These are phyloP conservation scores for Laothoe populi DNA, from an alignment of 2,888 invertebrate species.

Conservation along the genomic window DNA sequence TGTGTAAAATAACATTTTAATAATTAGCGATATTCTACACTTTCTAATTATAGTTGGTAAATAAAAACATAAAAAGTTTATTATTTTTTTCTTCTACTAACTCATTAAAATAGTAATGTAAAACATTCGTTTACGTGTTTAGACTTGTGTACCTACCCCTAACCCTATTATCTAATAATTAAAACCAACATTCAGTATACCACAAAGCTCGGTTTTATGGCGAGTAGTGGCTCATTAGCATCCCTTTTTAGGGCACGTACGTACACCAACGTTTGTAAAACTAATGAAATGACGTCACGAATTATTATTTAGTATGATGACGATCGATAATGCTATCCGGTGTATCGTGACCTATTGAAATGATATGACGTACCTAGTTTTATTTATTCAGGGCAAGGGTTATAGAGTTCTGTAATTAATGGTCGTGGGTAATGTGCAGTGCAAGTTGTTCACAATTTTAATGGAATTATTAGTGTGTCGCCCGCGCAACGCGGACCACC, in stretches of 20 bases:
- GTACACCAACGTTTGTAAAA: conserved; percentile 56
- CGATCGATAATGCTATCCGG: conserved; percentile 63
- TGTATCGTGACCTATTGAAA: conserved; percentile 52
- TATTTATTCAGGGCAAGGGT: conserved; percentile 34
- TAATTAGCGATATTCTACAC: too few relatives aligned
- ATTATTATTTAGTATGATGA: conserved; percentile 63
- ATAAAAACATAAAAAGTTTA: too few relatives aligned
- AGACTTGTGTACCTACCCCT: neutral
- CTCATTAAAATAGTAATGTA: too few relatives aligned
- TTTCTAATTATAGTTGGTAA: too few relatives aligned
- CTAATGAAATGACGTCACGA: conserved; percentile 64
- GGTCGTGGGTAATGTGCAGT: conserved; percentile 15
- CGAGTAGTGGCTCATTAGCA: conserved; percentile 55
- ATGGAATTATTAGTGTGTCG: conserved; percentile 44
- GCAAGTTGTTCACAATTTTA: conserved; percentile 29
- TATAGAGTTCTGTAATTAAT: conserved; percentile 11
- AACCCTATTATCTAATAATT: conserved; percentile 10
- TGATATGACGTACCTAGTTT: conserved; percentile 48
- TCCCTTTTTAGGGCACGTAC: conserved; percentile 60
- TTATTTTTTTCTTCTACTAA: too few relatives aligned
- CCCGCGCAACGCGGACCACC: conserved; percentile 68
- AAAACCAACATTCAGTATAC: neutral
- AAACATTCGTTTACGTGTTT: neutral
- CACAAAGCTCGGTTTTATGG: conserved; percentile 28
- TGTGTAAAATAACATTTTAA: too few relatives aligned